Evolutionary conservation across 2,113 vertebrate species (phyloP), one percentile per base, ranked within the genome.

Genomic region (Aldabrachelys gigantea): DNA sequence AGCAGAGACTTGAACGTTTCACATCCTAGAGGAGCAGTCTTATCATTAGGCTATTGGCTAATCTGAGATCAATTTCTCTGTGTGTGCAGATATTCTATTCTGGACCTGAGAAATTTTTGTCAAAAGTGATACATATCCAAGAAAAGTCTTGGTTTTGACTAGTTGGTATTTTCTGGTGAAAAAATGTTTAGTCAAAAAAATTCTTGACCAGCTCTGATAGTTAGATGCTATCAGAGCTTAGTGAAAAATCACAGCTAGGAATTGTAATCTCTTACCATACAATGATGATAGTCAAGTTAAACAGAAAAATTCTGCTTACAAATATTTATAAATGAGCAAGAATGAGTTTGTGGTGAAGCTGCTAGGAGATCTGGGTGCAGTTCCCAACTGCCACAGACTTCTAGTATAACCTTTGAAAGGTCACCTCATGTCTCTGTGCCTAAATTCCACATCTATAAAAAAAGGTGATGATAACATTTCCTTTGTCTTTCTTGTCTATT

Each of bases 251-350:
- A 1, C 25, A 27, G 62, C 16, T 57, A 83, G 80, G 72, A 80
- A 82, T 53, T 21, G 49, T 76, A 85, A 91, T 59, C 90, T 91
- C 80, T 78, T 59, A 82, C 80, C 31, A 91, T 85, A 82, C 49
- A 69, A 24, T 44, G 57, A 24, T 49, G 5, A 5, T 76, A 59
- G 52, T 79, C 44, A 65, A 14, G 22, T n/a, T 87, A 50, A 85
- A 83, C 44, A 87, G 85, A 79, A 87, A 49, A 82, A 35, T 49
- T 80, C 88, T 87, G 85, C 89, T 93, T 87, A 49, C 62, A 88
- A 89, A 84, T 92, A 87, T 83, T 95, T 89, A 65, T 80, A 69
- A 35, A 65, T 5, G 82, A 80, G 56, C 22, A 69, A 89, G 65
- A 53, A 76, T 29, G 83, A 89, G 31, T 24, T 80, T 89, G 80